phyloP scores from a whole-genome alignment of 2,797 vertebrate species.

The Orestias chungarensis region DNA sequence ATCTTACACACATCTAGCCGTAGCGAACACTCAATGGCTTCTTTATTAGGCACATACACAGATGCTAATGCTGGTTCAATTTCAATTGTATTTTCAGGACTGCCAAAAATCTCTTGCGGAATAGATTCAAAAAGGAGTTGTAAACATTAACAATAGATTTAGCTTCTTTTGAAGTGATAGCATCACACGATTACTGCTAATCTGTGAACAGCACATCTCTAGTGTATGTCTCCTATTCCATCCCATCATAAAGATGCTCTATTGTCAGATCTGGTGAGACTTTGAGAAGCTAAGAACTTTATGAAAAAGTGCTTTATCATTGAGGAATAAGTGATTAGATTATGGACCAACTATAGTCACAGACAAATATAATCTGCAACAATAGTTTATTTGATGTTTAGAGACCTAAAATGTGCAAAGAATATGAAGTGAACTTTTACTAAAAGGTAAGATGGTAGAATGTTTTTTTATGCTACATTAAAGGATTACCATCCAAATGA shows the following conservation, averaged over 20 bases:
- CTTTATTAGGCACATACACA: neutral
- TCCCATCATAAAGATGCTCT: neutral
- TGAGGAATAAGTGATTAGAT: neutral
- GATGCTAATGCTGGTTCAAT: neutral
- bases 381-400: neutral
- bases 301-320: neutral
- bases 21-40: neutral
- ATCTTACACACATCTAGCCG: conserved; percentile 9
- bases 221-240: neutral
- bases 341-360: neutral
- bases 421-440: neutral
- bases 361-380: neutral
- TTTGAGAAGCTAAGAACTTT: neutral
- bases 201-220: neutral
- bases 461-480: neutral
- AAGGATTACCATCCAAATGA: neutral
- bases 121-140: neutral
- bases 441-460: neutral
- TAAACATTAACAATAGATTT: neutral
- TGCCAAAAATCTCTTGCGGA: neutral
- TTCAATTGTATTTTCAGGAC: neutral
- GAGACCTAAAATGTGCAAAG: neutral
- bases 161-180: neutral
- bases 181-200: neutral
- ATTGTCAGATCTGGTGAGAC: neutral